Percentiles rank a stretch among this genome's conserved stretches.
These are phyloP conservation scores for Aptenodytes forsteri DNA, from an alignment of 2,113 vertebrate species.

Conservation along the genomic window DNA sequence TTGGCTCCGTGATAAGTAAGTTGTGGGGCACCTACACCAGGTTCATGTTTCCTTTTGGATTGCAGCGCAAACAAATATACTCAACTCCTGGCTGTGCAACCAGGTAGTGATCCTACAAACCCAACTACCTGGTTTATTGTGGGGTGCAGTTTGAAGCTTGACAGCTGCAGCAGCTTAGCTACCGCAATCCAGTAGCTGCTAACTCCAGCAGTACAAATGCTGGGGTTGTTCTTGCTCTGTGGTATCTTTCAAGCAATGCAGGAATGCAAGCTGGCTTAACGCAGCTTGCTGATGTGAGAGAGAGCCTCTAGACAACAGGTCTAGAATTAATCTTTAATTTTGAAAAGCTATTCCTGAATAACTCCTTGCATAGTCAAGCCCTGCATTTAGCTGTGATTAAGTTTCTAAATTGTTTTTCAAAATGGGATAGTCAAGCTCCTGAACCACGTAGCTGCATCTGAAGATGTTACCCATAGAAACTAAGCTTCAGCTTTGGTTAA, in stretches of 20 bases:
- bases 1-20: neutral
- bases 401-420: slow-evolving; percentile 39
- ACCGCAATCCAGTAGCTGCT: neutral
- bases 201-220: neutral
- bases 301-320: neutral
- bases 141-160: neutral
- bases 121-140: neutral
- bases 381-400: slow-evolving; percentile 14
- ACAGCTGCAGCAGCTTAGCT: neutral
- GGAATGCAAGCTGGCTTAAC: neutral
- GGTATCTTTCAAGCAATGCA: neutral
- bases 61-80: fast-evolving
- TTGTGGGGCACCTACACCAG: neutral
- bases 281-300: neutral
- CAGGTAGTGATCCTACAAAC: neutral
- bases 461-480: slow-evolving; percentile 37
- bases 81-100: neutral
- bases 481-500: slow-evolving; percentile 36
- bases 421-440: slow-evolving; percentile 1
- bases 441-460: neutral
- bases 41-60: neutral
- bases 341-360: neutral
- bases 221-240: neutral
- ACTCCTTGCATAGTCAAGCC: neutral
- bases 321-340: slow-evolving; percentile 17